Evolutionary conservation across 2,888 invertebrate species (phyloP).

Genomic region (Caenorhabditis sp.): DNA sequence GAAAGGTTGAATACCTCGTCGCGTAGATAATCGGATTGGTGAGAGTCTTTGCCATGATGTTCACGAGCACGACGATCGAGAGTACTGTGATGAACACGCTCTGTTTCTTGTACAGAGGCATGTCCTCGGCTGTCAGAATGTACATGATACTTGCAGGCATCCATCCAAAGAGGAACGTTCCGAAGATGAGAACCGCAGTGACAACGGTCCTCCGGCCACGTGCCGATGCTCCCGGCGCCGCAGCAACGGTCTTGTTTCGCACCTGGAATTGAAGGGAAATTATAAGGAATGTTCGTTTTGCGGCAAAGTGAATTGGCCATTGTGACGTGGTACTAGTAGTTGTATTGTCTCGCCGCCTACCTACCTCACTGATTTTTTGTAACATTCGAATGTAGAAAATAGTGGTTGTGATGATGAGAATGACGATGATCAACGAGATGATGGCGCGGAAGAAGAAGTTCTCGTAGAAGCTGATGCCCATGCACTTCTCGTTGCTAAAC

Average conservation of each 20-base stretch:
- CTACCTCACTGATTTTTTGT: slow-evolving; percentile 68
- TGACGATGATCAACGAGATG: slow-evolving; percentile 84
- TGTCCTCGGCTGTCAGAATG: slow-evolving; percentile 84
- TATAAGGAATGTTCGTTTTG: not conserved
- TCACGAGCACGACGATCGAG: slow-evolving; percentile 84
- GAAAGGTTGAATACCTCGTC: slow-evolving; percentile 63
- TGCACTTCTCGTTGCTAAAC: slow-evolving; percentile 64
- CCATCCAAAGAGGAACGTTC: slow-evolving; percentile 86
- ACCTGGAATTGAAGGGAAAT: no score
- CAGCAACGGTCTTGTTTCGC: slow-evolving; percentile 58
- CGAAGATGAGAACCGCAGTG: slow-evolving; percentile 87
- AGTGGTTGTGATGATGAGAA: slow-evolving; percentile 86
- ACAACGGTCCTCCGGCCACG: slow-evolving; percentile 83
- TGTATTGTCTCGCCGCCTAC: slow-evolving; percentile 25
- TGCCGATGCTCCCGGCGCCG: slow-evolving; percentile 56
- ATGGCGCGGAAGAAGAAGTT: slow-evolving; percentile 72
- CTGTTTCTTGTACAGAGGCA: slow-evolving; percentile 67
- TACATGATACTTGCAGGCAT: slow-evolving; percentile 86
- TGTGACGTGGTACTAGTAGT: not conserved
- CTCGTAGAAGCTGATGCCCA: slow-evolving; percentile 69
- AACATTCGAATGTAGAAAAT: slow-evolving; percentile 87
- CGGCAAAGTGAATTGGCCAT: not conserved
- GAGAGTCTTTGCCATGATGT: slow-evolving; percentile 87
- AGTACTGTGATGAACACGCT: slow-evolving; percentile 63
- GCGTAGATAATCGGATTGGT: slow-evolving; percentile 88